Conservation (phyloP, 2,888 invertebrate genomes). For the Microctonus aethiopoides region DNA sequence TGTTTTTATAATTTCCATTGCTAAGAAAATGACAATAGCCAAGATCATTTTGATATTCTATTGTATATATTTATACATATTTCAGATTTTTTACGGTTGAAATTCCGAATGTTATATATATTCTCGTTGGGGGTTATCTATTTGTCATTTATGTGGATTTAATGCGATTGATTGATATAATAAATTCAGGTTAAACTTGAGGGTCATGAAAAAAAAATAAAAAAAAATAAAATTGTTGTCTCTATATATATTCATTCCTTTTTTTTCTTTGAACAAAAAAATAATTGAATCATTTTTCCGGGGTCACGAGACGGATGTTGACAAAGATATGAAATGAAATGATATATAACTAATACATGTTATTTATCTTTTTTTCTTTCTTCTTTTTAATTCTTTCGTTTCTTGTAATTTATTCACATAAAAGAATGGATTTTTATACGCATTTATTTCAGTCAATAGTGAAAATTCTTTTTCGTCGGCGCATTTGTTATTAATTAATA, state of each 20-base stretch:
- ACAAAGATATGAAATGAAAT: neutral
- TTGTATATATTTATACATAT: neutral
- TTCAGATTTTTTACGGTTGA: neutral
- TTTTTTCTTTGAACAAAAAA: neutral
- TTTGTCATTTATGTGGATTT: conserved; percentile 1
- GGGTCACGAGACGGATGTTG: neutral
- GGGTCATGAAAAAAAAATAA: neutral
- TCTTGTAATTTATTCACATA: neutral
- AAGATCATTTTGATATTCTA: conserved; percentile 19
- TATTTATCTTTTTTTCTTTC: neutral
- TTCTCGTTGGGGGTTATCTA: neutral
- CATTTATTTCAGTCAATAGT: neutral
- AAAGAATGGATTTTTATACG: neutral
- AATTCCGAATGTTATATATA: neutral
- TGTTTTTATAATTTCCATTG: conserved; percentile 11
- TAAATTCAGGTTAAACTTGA: neutral
- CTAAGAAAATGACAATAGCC: neutral
- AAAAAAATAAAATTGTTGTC: neutral
- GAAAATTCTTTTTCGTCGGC: neutral
- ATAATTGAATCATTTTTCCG: neutral
- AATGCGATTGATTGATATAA: neutral
- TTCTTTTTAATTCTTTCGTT: neutral
- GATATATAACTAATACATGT: neutral
- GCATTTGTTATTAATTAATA: conserved; percentile 29
- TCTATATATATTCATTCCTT: neutral